These are phyloP conservation scores for Zosterops borbonicus DNA, from an alignment of 2,113 vertebrate genomes.

Conservation along the genomic window DNA sequence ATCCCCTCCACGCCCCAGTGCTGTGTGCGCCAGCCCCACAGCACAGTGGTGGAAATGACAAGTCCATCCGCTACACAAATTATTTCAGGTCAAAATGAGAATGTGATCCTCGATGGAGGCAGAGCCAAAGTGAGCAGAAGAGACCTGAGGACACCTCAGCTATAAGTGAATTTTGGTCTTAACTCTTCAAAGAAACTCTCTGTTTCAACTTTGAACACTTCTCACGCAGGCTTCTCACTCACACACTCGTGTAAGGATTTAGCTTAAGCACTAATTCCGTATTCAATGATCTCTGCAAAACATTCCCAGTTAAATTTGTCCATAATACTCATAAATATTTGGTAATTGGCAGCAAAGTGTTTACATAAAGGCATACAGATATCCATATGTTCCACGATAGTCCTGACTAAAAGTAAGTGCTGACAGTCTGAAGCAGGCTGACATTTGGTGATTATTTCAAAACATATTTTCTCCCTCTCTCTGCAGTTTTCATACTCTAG, in stretches of 20 bases:
- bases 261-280: neutral
- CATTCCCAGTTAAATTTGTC: neutral
- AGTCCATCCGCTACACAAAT: neutral
- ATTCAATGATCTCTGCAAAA: neutral
- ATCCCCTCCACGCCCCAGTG: neutral
- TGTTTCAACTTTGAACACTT: rapidly evolving
- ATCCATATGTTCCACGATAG: neutral
- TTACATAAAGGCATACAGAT: neutral
- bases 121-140: neutral
- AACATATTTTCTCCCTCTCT: neutral
- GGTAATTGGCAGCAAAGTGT: neutral
- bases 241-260: neutral
- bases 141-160: neutral
- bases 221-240: neutral
- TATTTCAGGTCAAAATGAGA: neutral
- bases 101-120: neutral
- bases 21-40: neutral
- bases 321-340: neutral
- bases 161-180: neutral
- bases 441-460: neutral
- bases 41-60: neutral
- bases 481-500: neutral
- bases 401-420: neutral
- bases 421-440: neutral
- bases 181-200: neutral